Evolutionary conservation across 2,113 vertebrate genomes (phyloP), one percentile per base, ranked within the genome.

Genomic region (Nematolebias whitei): DNA sequence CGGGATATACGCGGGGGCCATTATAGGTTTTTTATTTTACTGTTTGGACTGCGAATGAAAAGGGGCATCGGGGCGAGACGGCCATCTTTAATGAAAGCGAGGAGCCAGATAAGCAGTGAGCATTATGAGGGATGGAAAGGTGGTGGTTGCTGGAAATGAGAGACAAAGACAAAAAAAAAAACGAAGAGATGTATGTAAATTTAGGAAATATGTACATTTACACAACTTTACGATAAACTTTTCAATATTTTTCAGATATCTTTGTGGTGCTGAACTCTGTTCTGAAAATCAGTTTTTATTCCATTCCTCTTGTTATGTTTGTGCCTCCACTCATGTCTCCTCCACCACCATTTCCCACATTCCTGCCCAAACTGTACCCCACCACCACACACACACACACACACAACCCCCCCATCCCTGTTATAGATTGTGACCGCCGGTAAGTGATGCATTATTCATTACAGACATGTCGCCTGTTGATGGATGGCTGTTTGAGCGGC

Each of bases 371-470:
- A 85, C 85, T 87, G 87, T 89, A 87, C 82, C 80, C 79, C 70
- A n/a, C 40, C 57, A 64, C 70, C n/a, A n/a, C n/a, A n/a, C n/a
- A n/a, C n/a, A n/a, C n/a, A n/a, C n/a, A n/a, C n/a, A n/a, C n/a
- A n/a, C n/a, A n/a, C n/a, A n/a, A n/a, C 85, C 79, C 63, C 79
- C 35, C 85, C 74, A 74, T 66, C 84, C 89, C 85, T 88, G 91
- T 92, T 93, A 93, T 92, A 90, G 90, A 93, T 92, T 92, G 91
- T 91, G 89, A 90, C 91, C 85, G 89, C 84, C 82, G 76, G 89
- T 92, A 89, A 91, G 88, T 82, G 83, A 91, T 93, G 91, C 92
- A 93, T 93, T 93, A 93, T 93, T 93, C 92, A 93, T 93, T 91
- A 85, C 87, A 72, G 71, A 71, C 81, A 80, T 90, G 92, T 90